Conservation (phyloP, 2,113 vertebrate genomes). For the Aegotheles bennettii region DNA sequence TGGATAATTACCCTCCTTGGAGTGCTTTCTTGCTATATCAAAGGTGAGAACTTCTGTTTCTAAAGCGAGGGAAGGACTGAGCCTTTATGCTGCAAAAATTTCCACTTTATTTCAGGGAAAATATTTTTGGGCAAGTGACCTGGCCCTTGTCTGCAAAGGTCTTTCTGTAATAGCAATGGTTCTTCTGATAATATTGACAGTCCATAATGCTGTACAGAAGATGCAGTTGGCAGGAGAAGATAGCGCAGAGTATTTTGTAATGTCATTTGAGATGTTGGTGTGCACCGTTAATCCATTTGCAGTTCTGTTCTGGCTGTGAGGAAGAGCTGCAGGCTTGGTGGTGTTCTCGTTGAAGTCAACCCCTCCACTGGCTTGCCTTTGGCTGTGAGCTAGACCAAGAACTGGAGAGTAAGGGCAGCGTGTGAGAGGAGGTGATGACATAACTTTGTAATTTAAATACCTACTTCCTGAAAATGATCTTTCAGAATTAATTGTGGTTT, state of each 20-base stretch:
- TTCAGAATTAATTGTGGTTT: background rate
- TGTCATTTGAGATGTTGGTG: background rate
- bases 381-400: background rate
- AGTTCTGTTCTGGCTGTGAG: fast-evolving
- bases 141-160: background rate
- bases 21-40: background rate
- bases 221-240: background rate
- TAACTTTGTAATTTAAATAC: background rate
- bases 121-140: background rate
- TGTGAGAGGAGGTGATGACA: background rate
- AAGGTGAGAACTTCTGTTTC: background rate
- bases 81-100: background rate
- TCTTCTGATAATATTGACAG: background rate
- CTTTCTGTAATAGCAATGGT: background rate
- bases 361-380: background rate
- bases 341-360: background rate
- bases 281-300: background rate
- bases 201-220: background rate
- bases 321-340: background rate
- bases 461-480: background rate
- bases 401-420: background rate
- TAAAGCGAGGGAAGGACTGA: background rate
- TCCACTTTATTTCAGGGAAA: background rate
- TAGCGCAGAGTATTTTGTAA: background rate
- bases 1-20: background rate